phyloP scores from a whole-genome alignment of 2,113 vertebrate species.

The Ardeotis arabs region DNA sequence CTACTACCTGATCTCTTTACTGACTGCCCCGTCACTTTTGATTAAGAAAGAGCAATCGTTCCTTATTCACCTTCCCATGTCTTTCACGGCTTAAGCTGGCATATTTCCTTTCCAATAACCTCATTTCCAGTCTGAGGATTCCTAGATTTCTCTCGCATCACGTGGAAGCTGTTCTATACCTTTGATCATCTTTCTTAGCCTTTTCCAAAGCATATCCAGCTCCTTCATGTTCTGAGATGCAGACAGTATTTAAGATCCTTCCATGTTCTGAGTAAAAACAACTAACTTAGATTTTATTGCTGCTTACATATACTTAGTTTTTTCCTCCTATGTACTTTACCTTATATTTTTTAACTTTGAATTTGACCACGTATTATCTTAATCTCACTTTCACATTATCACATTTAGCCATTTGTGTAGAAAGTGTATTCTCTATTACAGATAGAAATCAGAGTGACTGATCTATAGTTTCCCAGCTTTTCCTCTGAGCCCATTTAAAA shows the following conservation, averaged over 20 bases:
- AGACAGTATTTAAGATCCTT: neutral
- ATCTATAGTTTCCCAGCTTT: neutral
- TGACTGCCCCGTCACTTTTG: neutral
- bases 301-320: neutral
- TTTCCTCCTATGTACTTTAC: neutral
- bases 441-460: neutral
- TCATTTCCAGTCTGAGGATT: neutral
- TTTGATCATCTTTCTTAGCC: neutral
- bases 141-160: neutral
- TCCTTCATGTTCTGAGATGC: neutral
- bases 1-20: neutral
- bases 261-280: neutral
- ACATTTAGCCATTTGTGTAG: neutral
- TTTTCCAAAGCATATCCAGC: neutral
- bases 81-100: neutral
- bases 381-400: neutral
- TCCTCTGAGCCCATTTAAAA: neutral
- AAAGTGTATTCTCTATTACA: neutral
- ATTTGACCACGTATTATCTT: neutral
- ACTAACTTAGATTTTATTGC: neutral
- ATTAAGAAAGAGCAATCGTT: neutral
- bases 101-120: neutral
- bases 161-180: neutral
- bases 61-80: neutral
- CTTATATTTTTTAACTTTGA: neutral